A percentile compares a stretch with the other conserved stretches of the same genome.
Evolutionary conservation across 2,888 invertebrate genomes (phyloP).

Genomic region (Emesis castigata): DNA sequence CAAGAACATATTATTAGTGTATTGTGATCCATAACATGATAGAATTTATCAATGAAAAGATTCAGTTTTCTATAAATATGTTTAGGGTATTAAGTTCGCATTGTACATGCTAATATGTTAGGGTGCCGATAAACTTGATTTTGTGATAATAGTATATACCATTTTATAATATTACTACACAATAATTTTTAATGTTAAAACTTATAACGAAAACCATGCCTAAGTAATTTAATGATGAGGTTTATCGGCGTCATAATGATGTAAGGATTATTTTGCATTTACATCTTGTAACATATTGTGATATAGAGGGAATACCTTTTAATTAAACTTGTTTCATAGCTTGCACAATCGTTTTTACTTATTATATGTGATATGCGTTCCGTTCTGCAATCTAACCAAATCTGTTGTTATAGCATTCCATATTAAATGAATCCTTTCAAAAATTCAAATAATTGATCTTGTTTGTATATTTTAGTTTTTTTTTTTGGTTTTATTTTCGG

Average conservation of each 20-base stretch:
- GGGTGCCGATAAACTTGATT: background rate
- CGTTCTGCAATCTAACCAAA: background rate
- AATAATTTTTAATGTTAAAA: background rate
- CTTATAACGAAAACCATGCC: background rate
- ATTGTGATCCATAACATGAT: too few species aligned
- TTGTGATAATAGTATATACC: background rate
- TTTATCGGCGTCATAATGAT: background rate
- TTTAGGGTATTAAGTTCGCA: background rate
- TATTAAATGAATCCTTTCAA: background rate
- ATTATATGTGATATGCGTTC: background rate
- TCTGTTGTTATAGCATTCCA: background rate
- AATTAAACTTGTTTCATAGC: background rate
- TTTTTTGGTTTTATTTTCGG: background rate
- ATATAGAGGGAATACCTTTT: constrained; percentile 73
- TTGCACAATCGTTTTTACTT: background rate
- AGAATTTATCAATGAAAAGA: too few species aligned
- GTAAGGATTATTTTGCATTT: constrained; percentile 72
- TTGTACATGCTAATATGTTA: background rate
- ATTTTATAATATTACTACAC: background rate
- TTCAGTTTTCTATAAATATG: too few species aligned
- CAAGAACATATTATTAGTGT: too few species aligned
- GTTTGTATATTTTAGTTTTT: background rate
- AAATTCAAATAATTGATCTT: background rate
- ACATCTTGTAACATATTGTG: constrained; percentile 79
- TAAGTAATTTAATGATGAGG: background rate